These are phyloP conservation scores for Rhinoptilus africanus DNA, from an alignment of 2,113 vertebrate species.

Conservation along the genomic window DNA sequence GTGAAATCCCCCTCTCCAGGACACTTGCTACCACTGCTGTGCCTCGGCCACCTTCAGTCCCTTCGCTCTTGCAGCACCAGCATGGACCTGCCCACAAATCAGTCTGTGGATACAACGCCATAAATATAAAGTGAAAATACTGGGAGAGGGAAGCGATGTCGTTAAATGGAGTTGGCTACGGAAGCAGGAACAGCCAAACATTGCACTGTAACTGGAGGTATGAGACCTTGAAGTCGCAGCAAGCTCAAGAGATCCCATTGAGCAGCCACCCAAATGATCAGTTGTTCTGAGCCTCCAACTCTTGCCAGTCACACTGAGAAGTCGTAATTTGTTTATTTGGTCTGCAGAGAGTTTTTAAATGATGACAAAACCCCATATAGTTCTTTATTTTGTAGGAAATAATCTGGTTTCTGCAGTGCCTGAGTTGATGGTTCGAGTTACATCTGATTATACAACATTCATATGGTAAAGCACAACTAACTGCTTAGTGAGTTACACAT, in stretches of 20 bases:
- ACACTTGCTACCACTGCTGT: not conserved
- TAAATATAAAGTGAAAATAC: not conserved
- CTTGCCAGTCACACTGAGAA: not conserved
- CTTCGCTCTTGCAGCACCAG: not conserved
- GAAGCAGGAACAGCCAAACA: no score
- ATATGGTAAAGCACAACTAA: not conserved
- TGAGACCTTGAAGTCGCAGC: not conserved
- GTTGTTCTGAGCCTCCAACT: not conserved
- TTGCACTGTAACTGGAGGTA: no score
- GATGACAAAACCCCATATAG: not conserved
- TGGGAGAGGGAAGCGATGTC: not conserved
- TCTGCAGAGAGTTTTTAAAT: not conserved
- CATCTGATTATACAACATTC: not conserved
- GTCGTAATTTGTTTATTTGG: not conserved
- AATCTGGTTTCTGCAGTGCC: not conserved
- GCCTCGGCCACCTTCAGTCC: not conserved
- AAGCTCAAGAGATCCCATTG: not conserved
- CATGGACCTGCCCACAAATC: not conserved
- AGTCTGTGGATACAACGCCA: not conserved
- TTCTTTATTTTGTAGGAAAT: not conserved
- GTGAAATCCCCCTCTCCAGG: not conserved
- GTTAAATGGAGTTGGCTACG: not conserved
- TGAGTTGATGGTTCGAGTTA: not conserved
- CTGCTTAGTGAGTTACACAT: not conserved
- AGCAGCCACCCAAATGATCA: not conserved